phyloP scores from a whole-genome alignment of 2,888 invertebrate genomes.

The Dioctria linearis region DNA sequence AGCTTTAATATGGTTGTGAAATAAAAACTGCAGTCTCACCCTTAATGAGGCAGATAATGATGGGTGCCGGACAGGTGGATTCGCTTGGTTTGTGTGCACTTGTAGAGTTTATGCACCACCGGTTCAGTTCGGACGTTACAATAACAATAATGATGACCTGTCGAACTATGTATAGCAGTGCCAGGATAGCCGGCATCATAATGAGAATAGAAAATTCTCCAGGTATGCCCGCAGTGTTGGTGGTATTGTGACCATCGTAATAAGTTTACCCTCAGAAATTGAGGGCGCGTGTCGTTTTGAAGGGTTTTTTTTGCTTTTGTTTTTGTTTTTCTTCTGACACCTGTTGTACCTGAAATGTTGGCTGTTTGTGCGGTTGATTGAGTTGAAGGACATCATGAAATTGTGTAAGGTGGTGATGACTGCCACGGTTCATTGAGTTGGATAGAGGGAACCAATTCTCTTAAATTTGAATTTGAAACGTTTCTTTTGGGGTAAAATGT shows the following conservation, averaged over 20 bases:
- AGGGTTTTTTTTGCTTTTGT: neutral
- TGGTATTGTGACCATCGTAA: slow-evolving; percentile 23
- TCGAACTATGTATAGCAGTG: slow-evolving; percentile 22
- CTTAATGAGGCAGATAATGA: slow-evolving; percentile 46
- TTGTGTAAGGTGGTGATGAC: too few species aligned
- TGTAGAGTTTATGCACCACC: slow-evolving; percentile 21
- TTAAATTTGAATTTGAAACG: too few species aligned
- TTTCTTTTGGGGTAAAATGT: too few species aligned
- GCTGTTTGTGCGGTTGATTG: slow-evolving; percentile 31
- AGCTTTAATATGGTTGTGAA: slow-evolving; percentile 1
- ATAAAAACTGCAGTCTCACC: slow-evolving; percentile 39
- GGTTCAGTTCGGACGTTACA: neutral
- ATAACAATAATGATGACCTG: slow-evolving; percentile 29
- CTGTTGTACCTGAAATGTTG: slow-evolving; percentile 17
- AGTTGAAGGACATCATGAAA: slow-evolving; percentile 15
- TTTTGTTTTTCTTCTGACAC: neutral
- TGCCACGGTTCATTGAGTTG: too few species aligned
- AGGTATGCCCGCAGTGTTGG: slow-evolving; percentile 8
- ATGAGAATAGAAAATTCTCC: slow-evolving; percentile 20
- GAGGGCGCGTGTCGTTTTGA: slow-evolving; percentile 33
- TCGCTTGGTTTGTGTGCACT: neutral
- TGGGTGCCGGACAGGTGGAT: slow-evolving; percentile 41
- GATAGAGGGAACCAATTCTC: too few species aligned
- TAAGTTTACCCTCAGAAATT: slow-evolving; percentile 17
- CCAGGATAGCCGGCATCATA: neutral